Percentiles rank a stretch among this genome's conserved stretches.
phyloP scores from a whole-genome alignment of 1,140 invertebrate genomes.

The Caenorhabditis remanei region DNA sequence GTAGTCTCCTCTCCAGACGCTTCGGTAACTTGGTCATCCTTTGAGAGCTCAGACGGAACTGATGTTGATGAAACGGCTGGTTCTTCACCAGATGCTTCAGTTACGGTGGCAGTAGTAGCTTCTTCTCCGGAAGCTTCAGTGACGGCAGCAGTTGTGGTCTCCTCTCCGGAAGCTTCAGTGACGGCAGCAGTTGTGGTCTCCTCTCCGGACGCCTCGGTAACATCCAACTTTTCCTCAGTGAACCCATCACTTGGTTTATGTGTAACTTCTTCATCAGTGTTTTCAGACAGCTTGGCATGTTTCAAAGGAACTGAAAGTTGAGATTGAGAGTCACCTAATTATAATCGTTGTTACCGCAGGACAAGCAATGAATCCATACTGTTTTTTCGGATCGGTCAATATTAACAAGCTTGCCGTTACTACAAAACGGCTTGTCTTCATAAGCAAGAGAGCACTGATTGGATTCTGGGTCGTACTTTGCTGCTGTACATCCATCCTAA shows the following conservation, averaged over 20 bases:
- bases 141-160: neutral
- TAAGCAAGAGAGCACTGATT: conserved; percentile 62
- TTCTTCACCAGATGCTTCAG: conserved; percentile 1
- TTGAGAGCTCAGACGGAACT: neutral
- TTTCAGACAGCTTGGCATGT: neutral
- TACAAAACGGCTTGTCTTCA: conserved; percentile 62
- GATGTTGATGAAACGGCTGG: neutral
- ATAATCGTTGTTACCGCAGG: conserved; percentile 42
- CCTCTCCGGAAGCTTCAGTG: neutral
- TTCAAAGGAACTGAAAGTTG: conserved; percentile 62
- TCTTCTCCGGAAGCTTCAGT: conserved; percentile 48
- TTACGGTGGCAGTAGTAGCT: neutral
- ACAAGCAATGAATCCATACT: conserved; percentile 64
- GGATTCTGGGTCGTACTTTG: conserved; percentile 60
- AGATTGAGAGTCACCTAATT: neutral
- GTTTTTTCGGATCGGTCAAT: conserved; percentile 54
- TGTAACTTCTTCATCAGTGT: conserved; percentile 4
- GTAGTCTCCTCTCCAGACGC: conserved; percentile 10
- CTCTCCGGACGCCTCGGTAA: conserved; percentile 30
- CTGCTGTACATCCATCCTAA: conserved; percentile 66
- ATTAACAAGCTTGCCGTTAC: conserved; percentile 11
- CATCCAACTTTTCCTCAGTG: too few relatives aligned
- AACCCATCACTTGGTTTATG: neutral
- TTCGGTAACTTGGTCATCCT: neutral
- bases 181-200: conserved; percentile 9